Evolutionary conservation across 2,888 invertebrate genomes (phyloP).

Genomic region (Sialis lutaria): DNA sequence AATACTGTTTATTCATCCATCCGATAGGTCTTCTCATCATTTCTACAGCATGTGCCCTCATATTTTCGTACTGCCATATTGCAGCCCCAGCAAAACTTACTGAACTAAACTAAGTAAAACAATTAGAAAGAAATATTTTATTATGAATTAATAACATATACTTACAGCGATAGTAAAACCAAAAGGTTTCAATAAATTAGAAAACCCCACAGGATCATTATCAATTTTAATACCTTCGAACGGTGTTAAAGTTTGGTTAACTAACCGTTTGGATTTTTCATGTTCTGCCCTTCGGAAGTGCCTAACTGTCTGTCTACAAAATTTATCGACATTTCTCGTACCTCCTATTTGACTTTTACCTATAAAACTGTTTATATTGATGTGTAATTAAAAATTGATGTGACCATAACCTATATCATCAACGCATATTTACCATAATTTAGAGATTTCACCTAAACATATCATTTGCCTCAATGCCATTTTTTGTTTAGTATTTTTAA

Average conservation of each 20-base stretch:
- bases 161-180: slow-evolving; percentile 46
- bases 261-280: not conserved
- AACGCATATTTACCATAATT: slow-evolving; percentile 12
- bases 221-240: slow-evolving; percentile 28
- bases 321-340: slow-evolving; percentile 8
- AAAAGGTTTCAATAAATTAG: slow-evolving; percentile 39
- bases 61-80: slow-evolving; percentile 76
- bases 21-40: slow-evolving; percentile 32
- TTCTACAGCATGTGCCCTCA: slow-evolving; percentile 33
- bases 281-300: not conserved
- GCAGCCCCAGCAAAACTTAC: slow-evolving; percentile 57
- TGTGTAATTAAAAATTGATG: not conserved
- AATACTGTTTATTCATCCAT: slow-evolving; percentile 27
- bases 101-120: slow-evolving; percentile 23
- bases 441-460: slow-evolving; percentile 13
- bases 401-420: slow-evolving; percentile 8
- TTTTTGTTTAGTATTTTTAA: not conserved
- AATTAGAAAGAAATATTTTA: not conserved
- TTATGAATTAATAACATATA: slow-evolving; percentile 21
- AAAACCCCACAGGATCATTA: slow-evolving; percentile 26
- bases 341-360: slow-evolving; percentile 6
- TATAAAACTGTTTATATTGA: not conserved
- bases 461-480: slow-evolving; percentile 20
- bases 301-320: not conserved
- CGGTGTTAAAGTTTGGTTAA: slow-evolving; percentile 14